Base-by-base conservation (phyloP, 2,888 invertebrate genomes). In the Luperina testacea region DNA sequence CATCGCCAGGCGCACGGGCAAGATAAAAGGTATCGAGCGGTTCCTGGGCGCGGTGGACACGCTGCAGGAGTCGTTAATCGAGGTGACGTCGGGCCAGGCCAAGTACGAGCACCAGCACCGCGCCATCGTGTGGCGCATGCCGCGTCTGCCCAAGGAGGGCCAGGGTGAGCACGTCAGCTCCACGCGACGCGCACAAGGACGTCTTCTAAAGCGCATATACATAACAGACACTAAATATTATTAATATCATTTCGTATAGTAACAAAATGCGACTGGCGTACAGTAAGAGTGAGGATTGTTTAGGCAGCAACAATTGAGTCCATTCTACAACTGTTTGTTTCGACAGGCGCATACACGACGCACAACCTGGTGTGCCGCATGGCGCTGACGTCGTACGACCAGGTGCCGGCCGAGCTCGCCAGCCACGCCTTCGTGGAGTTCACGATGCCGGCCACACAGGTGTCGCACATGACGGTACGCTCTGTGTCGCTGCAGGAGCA, bases 101-200 rank as follows among this genome's bases (percentile, higher is more conserved):
- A 99, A 99, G 97, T 99, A 99, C 96, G 99, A 99, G 96, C 99
- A 99, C 97, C 99, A 99, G 93, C 99, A 99, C 96, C 97, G 99
- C 86, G 98, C 99, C 80, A 99, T 99, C 90, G 99, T 99, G 53
- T 99, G 99, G 99, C 97, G 99, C 90, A 99, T 99, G 97, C 98
- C 99, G 15, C 97, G 99, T 75, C 97, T 99, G 91, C 99, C 99
- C 77, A 99, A 99, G 95, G 99, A 99, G 96, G 99, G 99, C 87
- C 99, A 99, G 97, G 99, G 99, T 99, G 32, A 84, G 80, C 4
- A 2, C 20, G 1, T n/a, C 11, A 0, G 6, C 15, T 5, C 5
- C 17, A 42, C 27, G 1, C 15, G 7, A 4, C 9, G 15, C 20
- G 27, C 24, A 24, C 15, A 32, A 15, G 15, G 51, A 51, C 32